Percentiles rank a stretch among this genome's conserved stretches.
phyloP scores from a whole-genome alignment of 1,140 invertebrate genomes.

The Lepeophtheirus salmonis region DNA sequence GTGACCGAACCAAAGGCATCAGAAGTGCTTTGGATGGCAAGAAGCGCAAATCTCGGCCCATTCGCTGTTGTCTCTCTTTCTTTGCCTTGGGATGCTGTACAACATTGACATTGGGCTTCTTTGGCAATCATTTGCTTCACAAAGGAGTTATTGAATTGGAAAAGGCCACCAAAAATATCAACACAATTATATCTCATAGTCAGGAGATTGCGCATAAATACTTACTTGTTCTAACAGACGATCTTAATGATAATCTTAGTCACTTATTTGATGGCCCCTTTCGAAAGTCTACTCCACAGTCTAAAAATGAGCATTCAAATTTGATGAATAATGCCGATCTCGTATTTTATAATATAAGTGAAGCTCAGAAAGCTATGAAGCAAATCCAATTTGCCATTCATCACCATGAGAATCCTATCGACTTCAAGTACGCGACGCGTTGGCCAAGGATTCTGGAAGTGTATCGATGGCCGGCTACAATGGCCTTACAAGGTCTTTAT shows the following conservation, averaged over 20 bases:
- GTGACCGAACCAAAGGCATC: slow-evolving; percentile 69
- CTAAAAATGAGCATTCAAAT: neutral
- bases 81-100: slow-evolving; percentile 57
- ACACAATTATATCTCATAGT: neutral
- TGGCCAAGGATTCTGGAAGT: neutral
- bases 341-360: slow-evolving; percentile 5
- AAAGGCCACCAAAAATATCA: slow-evolving; percentile 4
- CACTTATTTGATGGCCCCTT: slow-evolving; percentile 10
- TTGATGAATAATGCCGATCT: neutral
- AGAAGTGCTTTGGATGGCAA: no score
- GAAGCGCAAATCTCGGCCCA: slow-evolving; percentile 11
- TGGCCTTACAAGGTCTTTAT: slow-evolving; percentile 3
- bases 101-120: slow-evolving; percentile 48
- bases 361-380: slow-evolving; percentile 9
- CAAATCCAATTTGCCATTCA: neutral
- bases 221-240: slow-evolving; percentile 1
- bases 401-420: neutral
- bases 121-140: slow-evolving; percentile 82
- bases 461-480: slow-evolving; percentile 1
- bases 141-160: slow-evolving; percentile 42
- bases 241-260: neutral
- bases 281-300: neutral
- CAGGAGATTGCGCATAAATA: slow-evolving; percentile 7
- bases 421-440: neutral
- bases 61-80: slow-evolving; percentile 12